phyloP scores from a whole-genome alignment of 2,888 invertebrate species.

The Elaeidobius kamerunicus region DNA sequence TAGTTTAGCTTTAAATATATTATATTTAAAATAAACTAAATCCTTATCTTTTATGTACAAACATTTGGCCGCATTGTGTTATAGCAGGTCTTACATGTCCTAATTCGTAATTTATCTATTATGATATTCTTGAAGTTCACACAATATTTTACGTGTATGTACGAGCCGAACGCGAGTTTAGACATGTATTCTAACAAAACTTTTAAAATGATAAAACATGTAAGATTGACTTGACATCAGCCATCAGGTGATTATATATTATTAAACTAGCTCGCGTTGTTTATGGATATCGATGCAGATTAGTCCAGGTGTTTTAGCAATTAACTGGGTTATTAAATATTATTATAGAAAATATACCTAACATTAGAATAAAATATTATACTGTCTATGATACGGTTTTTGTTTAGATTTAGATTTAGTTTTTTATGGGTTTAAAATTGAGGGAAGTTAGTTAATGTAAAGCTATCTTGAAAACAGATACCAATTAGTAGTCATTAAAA shows the following conservation, averaged over 20 bases:
- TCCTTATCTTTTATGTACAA: too few species aligned
- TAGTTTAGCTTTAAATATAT: too few species aligned
- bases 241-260: constrained; percentile 4
- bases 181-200: constrained; percentile 11
- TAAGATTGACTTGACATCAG: constrained; percentile 7
- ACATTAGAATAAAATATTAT: too few species aligned
- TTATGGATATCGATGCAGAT: too few species aligned
- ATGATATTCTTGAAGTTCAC: constrained; percentile 19
- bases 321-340: background rate
- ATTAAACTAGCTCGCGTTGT: background rate
- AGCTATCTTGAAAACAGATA: too few species aligned
- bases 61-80: background rate
- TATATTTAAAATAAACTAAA: too few species aligned
- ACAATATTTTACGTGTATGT: constrained; percentile 25
- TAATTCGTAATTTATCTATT: constrained; percentile 23
- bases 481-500: too few species aligned
- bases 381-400: too few species aligned
- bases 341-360: too few species aligned
- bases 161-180: constrained; percentile 25
- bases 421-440: too few species aligned
- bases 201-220: constrained; percentile 7
- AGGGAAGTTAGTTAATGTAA: too few species aligned
- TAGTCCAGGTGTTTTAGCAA: background rate
- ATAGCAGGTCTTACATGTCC: constrained; percentile 3
- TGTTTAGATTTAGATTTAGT: too few species aligned